phyloP scores from a whole-genome alignment of 2,113 vertebrate genomes.

The Epinephelus cyanopodus region DNA sequence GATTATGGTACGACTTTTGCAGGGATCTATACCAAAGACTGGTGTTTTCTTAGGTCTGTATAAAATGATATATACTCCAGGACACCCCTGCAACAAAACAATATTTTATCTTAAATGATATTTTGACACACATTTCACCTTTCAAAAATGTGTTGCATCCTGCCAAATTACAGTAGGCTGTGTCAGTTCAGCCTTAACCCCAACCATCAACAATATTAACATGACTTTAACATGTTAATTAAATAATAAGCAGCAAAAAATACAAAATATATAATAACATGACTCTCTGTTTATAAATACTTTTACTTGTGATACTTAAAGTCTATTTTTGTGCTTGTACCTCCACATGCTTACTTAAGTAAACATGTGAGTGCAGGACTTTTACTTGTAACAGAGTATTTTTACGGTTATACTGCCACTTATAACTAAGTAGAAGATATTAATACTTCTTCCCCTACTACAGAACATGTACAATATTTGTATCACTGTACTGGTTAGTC shows the following conservation, averaged over 20 bases:
- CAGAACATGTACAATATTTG: background rate
- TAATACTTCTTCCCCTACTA: too few relatives aligned
- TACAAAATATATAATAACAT: background rate
- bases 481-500: too few relatives aligned
- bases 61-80: too few relatives aligned
- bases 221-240: background rate
- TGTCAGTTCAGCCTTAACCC: too few relatives aligned
- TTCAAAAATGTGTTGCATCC: too few relatives aligned
- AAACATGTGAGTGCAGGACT: background rate
- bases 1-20: too few relatives aligned
- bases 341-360: background rate
- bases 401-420: background rate
- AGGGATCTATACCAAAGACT: too few relatives aligned
- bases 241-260: background rate
- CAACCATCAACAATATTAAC: background rate
- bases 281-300: background rate
- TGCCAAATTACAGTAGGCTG: too few relatives aligned
- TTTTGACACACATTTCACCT: too few relatives aligned
- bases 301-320: background rate
- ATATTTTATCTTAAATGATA: too few relatives aligned
- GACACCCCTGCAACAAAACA: too few relatives aligned
- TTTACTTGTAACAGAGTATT: background rate
- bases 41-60: too few relatives aligned
- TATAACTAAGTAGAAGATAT: background rate
- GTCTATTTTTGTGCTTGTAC: background rate